phyloP scores from a whole-genome alignment of 2,113 vertebrate genomes.

The Semicossyphus pulcher region DNA sequence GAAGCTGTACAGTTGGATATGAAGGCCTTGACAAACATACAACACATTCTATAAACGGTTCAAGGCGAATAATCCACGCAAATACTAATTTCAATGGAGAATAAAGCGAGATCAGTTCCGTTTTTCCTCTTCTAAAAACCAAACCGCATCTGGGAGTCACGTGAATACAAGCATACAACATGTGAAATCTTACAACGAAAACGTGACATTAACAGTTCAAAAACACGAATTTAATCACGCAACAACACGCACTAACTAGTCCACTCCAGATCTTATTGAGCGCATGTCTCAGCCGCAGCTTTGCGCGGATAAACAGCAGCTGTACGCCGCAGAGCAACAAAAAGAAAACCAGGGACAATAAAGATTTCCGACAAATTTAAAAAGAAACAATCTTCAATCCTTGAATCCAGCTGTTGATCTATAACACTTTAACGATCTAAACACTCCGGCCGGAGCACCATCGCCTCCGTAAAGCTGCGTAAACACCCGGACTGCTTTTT shows the following conservation, averaged over 20 bases:
- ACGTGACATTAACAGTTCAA: background rate
- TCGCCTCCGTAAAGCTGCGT: background rate
- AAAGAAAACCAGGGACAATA: conserved; percentile 33
- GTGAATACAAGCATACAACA: background rate
- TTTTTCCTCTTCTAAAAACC: background rate
- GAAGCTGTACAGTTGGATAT: fast-evolving
- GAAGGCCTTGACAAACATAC: fast-evolving
- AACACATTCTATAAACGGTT: fast-evolving
- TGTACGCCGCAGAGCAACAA: conserved; percentile 41
- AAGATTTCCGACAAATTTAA: background rate
- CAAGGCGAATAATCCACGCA: fast-evolving
- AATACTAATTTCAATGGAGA: background rate
- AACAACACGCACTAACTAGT: conserved; percentile 27
- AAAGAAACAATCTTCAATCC: background rate
- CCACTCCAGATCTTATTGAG: conserved; percentile 79
- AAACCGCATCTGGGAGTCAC: conserved; percentile 34
- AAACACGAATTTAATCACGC: fast-evolving
- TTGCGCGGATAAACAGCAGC: conserved; percentile 73
- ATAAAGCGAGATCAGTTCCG: background rate
- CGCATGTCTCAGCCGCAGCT: conserved; percentile 64
- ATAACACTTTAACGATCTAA: background rate
- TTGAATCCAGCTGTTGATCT: too few relatives aligned
- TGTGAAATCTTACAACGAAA: fast-evolving
- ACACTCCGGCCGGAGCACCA: background rate
- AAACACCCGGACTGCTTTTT: background rate